phyloP scores from a whole-genome alignment of 2,113 vertebrate genomes.

The Limanda limanda region DNA sequence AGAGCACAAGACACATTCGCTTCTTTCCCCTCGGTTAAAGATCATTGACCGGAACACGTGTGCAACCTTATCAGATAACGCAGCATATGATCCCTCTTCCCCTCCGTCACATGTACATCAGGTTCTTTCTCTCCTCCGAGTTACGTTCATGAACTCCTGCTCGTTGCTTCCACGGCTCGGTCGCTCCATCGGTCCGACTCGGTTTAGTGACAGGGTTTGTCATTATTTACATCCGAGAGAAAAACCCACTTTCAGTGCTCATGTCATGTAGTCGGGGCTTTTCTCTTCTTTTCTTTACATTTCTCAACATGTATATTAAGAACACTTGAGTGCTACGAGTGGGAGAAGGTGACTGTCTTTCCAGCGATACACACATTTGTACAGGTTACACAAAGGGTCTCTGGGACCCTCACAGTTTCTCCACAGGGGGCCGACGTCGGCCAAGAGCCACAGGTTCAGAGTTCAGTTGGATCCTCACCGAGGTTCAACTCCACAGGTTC shows the following conservation, averaged over 20 bases:
- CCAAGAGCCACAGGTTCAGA: not conserved
- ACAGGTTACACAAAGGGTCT: slow-evolving; percentile 49
- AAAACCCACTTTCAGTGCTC: slow-evolving; percentile 64
- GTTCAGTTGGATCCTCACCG: slow-evolving; percentile 35
- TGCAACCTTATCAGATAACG: slow-evolving; percentile 66
- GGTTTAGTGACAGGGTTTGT: slow-evolving; percentile 68
- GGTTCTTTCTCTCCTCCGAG: not conserved
- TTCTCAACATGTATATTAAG: slow-evolving; percentile 15
- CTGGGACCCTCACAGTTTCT: slow-evolving; percentile 26
- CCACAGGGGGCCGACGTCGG: slow-evolving; percentile 27
- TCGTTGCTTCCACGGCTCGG: slow-evolving; percentile 1
- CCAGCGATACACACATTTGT: slow-evolving; percentile 45
- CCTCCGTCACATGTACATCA: slow-evolving; percentile 47
- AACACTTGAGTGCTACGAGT: slow-evolving; percentile 22
- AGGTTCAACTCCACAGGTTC: slow-evolving; percentile 42
- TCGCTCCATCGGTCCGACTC: slow-evolving; percentile 19
- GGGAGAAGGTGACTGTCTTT: slow-evolving; percentile 25
- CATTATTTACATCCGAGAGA: slow-evolving; percentile 51
- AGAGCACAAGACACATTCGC: slow-evolving; percentile 11
- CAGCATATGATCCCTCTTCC: slow-evolving; percentile 61
- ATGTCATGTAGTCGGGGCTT: slow-evolving; percentile 37
- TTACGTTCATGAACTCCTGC: not conserved
- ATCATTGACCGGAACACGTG: slow-evolving; percentile 59
- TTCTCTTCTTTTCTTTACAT: slow-evolving; percentile 7
- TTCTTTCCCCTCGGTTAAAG: slow-evolving; percentile 29